Percentiles rank a stretch among this genome's conserved stretches.
phyloP scores from a whole-genome alignment of 2,113 vertebrate species.

The Macquaria australasica region DNA sequence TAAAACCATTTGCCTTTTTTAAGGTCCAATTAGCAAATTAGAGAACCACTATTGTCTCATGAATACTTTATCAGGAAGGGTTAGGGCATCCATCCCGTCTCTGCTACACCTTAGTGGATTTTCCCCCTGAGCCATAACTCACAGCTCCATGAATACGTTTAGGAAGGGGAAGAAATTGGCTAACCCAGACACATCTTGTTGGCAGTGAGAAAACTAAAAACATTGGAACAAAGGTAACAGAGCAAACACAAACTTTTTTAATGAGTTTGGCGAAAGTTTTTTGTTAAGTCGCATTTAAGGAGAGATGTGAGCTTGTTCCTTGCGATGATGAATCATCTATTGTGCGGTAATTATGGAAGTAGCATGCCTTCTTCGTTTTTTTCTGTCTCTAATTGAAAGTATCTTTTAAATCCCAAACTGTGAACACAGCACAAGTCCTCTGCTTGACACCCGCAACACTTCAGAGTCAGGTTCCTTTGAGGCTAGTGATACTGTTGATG shows the following conservation, averaged over 20 bases:
- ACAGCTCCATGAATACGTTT: slow-evolving; percentile 47
- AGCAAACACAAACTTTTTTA: slow-evolving; percentile 50
- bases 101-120: slow-evolving; percentile 45
- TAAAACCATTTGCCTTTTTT: neutral
- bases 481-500: slow-evolving; percentile 16
- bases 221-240: slow-evolving; percentile 33
- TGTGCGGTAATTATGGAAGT: slow-evolving; percentile 54
- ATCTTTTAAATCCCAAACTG: slow-evolving; percentile 55
- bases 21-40: slow-evolving; percentile 39
- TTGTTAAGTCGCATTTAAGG: slow-evolving; percentile 39
- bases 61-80: slow-evolving; percentile 46
- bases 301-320: slow-evolving; percentile 16
- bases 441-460: slow-evolving; percentile 24
- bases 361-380: slow-evolving; percentile 27
- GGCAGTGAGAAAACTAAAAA: slow-evolving; percentile 23
- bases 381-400: slow-evolving; percentile 53
- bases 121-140: slow-evolving; percentile 36
- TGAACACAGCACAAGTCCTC: slow-evolving; percentile 46
- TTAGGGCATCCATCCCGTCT: slow-evolving; percentile 48
- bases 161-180: slow-evolving; percentile 19
- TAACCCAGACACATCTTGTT: slow-evolving; percentile 28
- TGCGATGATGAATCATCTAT: slow-evolving; percentile 40
- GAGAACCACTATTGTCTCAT: slow-evolving; percentile 35
- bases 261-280: slow-evolving; percentile 50
- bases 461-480: slow-evolving; percentile 24